Evolutionary conservation across 2,888 invertebrate species (phyloP).

Genomic region (Reticulitermes lucifugus): DNA sequence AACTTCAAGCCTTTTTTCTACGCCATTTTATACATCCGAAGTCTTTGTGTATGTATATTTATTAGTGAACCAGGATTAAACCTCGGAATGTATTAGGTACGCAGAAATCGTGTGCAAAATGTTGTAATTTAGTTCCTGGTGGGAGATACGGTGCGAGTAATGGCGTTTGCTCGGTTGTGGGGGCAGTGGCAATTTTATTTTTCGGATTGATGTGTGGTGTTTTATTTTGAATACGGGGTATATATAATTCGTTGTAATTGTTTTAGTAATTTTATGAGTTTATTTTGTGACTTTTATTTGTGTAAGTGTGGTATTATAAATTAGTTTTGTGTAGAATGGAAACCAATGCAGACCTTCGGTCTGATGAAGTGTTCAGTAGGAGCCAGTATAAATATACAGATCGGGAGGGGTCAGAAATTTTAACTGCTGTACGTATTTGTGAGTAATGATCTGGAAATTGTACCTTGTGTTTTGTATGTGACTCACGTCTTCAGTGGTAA

Average conservation of each 20-base stretch:
- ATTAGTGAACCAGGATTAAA: constrained; percentile 52
- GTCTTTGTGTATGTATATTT: constrained; percentile 34
- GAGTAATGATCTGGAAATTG: not conserved
- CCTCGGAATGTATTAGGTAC: constrained; percentile 80
- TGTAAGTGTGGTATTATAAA: not conserved
- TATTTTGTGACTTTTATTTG: not conserved
- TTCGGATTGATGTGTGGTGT: not conserved
- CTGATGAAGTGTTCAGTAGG: not conserved
- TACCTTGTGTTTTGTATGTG: not conserved
- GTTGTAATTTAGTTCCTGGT: constrained; percentile 48
- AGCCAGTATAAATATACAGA: not conserved
- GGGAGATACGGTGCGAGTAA: constrained; percentile 65
- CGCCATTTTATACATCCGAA: constrained; percentile 45
- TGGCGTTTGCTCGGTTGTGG: constrained; percentile 68
- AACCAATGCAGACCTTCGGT: not conserved
- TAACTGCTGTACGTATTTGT: not conserved
- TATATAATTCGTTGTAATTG: not conserved
- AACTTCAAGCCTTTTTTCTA: constrained; percentile 42
- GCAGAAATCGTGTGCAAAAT: constrained; percentile 61
- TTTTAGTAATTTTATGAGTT: not conserved
- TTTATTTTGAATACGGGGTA: not conserved
- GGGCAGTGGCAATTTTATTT: constrained; percentile 40
- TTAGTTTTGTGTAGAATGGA: not conserved
- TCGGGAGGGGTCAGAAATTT: not conserved
- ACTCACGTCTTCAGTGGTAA: not conserved